Conservation (phyloP, 2,888 invertebrate species). For the Lissonota sp. region DNA sequence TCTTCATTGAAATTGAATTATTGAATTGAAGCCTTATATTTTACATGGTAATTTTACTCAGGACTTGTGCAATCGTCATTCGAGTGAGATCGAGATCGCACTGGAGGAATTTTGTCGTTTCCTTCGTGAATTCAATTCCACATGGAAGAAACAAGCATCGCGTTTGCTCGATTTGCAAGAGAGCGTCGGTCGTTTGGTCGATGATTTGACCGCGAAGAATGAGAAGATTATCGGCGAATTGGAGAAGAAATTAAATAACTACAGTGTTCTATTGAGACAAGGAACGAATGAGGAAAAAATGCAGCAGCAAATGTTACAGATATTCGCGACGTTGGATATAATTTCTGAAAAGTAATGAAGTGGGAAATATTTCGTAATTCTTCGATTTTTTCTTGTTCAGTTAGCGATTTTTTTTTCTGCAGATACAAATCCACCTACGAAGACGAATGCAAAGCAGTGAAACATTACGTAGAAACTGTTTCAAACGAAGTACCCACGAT, state of each 20-base stretch:
- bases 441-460: slow-evolving; percentile 63
- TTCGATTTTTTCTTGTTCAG: not conserved
- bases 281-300: slow-evolving; percentile 58
- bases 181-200: slow-evolving; percentile 28
- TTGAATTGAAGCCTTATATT: not conserved
- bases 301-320: slow-evolving; percentile 59
- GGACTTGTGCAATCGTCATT: slow-evolving; percentile 48
- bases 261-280: slow-evolving; percentile 53
- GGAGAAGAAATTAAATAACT: slow-evolving; percentile 47
- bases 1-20: not conserved
- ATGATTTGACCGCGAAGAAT: slow-evolving; percentile 43
- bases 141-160: slow-evolving; percentile 45
- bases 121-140: slow-evolving; percentile 44
- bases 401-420: slow-evolving; percentile 1
- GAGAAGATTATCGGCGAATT: slow-evolving; percentile 35
- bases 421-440: slow-evolving; percentile 61
- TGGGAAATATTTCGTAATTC: not conserved
- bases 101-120: slow-evolving; percentile 41
- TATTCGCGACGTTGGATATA: slow-evolving; percentile 56
- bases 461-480: slow-evolving; percentile 57
- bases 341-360: slow-evolving; percentile 60
- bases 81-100: slow-evolving; percentile 14
- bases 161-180: slow-evolving; percentile 49
- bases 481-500: slow-evolving; percentile 49
- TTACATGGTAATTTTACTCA: not conserved